These are phyloP conservation scores for Dryoscopus gambensis DNA, from an alignment of 2,113 vertebrate genomes.

Conservation along the genomic window DNA sequence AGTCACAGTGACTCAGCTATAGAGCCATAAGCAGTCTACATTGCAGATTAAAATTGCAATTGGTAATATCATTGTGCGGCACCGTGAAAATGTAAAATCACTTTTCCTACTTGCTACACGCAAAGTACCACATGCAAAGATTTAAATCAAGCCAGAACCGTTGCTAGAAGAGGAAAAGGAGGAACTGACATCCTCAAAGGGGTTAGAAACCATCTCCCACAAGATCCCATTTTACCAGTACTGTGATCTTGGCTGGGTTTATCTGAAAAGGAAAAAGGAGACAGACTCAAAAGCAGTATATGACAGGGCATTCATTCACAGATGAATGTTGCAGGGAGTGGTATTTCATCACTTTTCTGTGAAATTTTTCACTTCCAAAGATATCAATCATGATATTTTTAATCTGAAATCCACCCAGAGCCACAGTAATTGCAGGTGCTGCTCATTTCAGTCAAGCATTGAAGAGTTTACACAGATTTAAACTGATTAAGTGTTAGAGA, in stretches of 20 bases:
- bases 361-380: not conserved
- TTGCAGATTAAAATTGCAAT: not conserved
- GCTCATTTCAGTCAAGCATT: not conserved
- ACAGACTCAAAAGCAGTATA: not conserved
- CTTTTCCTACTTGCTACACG: not conserved
- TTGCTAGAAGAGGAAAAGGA: not conserved
- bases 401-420: not conserved
- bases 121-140: not conserved
- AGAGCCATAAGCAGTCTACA: not conserved
- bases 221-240: accelerated
- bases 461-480: not conserved
- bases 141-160: not conserved
- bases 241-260: not conserved
- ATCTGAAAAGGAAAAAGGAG: not conserved
- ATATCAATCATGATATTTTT: not conserved
- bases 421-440: not conserved
- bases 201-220: not conserved
- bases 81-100: not conserved
- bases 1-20: not conserved
- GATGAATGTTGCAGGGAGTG: not conserved
- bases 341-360: not conserved
- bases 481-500: not conserved
- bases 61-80: not conserved
- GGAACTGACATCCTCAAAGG: not conserved
- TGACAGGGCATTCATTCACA: not conserved